phyloP scores from a whole-genome alignment of 2,888 invertebrate genomes.

The Agrilus mali region DNA sequence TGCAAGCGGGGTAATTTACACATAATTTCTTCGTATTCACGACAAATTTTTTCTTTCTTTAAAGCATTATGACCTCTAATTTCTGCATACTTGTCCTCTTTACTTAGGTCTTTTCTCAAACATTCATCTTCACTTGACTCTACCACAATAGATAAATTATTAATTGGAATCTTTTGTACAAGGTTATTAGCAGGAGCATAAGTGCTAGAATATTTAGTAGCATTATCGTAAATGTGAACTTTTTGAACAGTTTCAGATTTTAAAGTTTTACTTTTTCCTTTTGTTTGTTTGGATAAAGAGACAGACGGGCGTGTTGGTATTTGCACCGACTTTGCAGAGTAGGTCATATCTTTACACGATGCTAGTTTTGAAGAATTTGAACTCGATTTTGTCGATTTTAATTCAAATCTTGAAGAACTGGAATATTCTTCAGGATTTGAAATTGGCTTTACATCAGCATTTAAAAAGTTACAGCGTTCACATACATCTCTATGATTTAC shows the following conservation, averaged over 20 bases:
- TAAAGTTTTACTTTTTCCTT: constrained; percentile 7
- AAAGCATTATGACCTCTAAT: constrained; percentile 37
- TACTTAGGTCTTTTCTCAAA: constrained; percentile 18
- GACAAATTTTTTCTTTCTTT: constrained; percentile 36
- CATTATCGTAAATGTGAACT: constrained; percentile 38
- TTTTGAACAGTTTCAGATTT: constrained; percentile 9
- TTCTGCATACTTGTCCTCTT: constrained; percentile 25
- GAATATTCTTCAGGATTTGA: too few species aligned
- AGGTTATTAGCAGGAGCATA: constrained; percentile 23
- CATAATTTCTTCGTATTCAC: constrained; percentile 38
- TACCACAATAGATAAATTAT: constrained; percentile 21
- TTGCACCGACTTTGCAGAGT: too few species aligned
- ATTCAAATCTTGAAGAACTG: too few species aligned
- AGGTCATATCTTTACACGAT: not conserved
- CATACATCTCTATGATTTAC: too few species aligned
- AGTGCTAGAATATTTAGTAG: constrained; percentile 33
- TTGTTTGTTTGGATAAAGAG: too few species aligned
- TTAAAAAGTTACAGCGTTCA: too few species aligned
- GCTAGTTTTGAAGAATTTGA: not conserved
- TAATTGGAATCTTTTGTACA: constrained; percentile 27
- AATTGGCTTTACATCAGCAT: too few species aligned
- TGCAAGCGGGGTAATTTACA: constrained; percentile 33
- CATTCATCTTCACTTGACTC: constrained; percentile 20
- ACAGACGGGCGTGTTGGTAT: too few species aligned
- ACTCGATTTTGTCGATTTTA: too few species aligned